phyloP scores from a whole-genome alignment of 2,113 vertebrate species.

The Octodon degus region DNA sequence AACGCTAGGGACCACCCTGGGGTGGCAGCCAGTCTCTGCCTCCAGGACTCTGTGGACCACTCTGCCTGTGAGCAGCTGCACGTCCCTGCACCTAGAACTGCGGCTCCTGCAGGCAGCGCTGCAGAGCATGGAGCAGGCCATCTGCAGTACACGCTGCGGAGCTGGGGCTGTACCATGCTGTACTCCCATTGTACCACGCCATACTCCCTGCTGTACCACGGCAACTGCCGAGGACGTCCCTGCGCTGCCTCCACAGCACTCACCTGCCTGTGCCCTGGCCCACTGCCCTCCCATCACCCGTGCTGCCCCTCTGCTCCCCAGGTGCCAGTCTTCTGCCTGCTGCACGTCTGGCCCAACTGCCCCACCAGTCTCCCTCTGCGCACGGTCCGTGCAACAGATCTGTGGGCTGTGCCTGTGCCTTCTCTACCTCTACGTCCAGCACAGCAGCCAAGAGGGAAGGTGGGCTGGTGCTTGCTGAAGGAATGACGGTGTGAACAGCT shows the following conservation, averaged over 20 bases:
- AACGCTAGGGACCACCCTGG: not conserved
- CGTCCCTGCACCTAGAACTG: not conserved
- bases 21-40: not conserved
- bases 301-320: not conserved
- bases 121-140: not conserved
- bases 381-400: not conserved
- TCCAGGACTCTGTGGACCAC: too few relatives aligned
- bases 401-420: not conserved
- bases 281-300: not conserved
- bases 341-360: not conserved
- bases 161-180: not conserved
- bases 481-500: not conserved
- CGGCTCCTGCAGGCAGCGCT: not conserved
- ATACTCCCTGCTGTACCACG: not conserved
- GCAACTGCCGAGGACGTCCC: fast-evolving
- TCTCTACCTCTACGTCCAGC: not conserved
- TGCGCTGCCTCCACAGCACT: not conserved
- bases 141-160: not conserved
- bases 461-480: not conserved
- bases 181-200: not conserved
- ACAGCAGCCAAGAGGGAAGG: not conserved
- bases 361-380: not conserved
- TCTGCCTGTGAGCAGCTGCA: not conserved
- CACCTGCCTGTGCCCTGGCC: not conserved
- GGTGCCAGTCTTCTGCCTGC: not conserved